Evolutionary conservation across 2,797 vertebrate genomes (phyloP).

Genomic region (Chromis chromis): DNA sequence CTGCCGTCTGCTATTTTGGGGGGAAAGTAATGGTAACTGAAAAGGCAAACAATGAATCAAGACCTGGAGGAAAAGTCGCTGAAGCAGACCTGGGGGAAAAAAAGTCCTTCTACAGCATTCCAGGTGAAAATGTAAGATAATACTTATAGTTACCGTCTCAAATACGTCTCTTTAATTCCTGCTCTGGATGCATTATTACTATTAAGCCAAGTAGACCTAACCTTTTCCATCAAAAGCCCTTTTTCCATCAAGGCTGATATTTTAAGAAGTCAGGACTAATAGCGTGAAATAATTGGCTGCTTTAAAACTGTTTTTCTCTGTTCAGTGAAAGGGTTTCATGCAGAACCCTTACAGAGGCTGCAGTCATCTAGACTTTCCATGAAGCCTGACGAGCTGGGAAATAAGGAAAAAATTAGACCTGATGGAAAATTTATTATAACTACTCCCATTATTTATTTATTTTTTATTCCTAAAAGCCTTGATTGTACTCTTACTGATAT

Average conservation of each 20-base stretch:
- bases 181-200: conserved; percentile 37
- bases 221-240: conserved; percentile 51
- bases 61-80: conserved; percentile 33
- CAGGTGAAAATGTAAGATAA: conserved; percentile 71
- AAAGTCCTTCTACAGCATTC: conserved; percentile 40
- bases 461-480: conserved; percentile 30
- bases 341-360: neutral
- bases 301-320: conserved; percentile 31
- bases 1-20: conserved; percentile 67
- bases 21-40: conserved; percentile 52
- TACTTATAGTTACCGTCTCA: conserved; percentile 39
- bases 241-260: conserved; percentile 60
- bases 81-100: conserved; percentile 11
- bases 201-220: conserved; percentile 41
- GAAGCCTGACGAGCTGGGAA: conserved; percentile 5
- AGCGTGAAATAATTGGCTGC: conserved; percentile 51
- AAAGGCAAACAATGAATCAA: conserved; percentile 62
- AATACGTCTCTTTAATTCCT: conserved; percentile 32
- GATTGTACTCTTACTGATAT: neutral
- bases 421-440: conserved; percentile 39
- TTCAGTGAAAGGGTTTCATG: conserved; percentile 41
- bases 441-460: neutral
- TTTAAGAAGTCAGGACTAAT: conserved; percentile 43
- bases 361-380: conserved; percentile 21
- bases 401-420: conserved; percentile 32